Base-by-base conservation (phyloP, 2,797 vertebrate species). In the Cyclura pinguis region DNA sequence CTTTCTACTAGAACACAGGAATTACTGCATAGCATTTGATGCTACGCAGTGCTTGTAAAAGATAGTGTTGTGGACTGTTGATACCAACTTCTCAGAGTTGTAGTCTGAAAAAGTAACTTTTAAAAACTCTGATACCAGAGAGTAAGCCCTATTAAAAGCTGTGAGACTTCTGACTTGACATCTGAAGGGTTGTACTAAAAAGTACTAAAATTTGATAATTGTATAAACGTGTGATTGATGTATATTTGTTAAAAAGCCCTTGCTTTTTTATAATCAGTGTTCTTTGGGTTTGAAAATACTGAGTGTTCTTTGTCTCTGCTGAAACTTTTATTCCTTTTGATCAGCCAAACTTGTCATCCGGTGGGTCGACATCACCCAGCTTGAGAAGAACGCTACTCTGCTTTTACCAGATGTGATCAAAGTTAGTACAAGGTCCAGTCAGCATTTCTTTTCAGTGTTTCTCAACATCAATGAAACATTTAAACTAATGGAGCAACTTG, bases 401-500 rank as follows among this genome's bases (percentile, higher is more conserved):
- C 98, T 99, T 5, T 97, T 99, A 81, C 99, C 99, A 0, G 98
- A 99, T 3, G 98, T 96, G 84, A 99, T 99, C 96, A 98, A 98
- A 95, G 99, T 99, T 95, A 99, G 98, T 98, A 99, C 99, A 0
- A 98, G 99, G 87, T 94, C 97, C 94, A 98, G 98, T 1, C 98
- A 99, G 91, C 98, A 98, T 87, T 98, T 99, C 96, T 99, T 99
- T 97, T 99, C 98, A 0, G 98, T 99, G 72, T 99, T 99, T 96
- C 98, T 99, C 93, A 99, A 99, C 96, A 98, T 99, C 97, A 98
- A 96, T 0, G 99, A 99, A 97, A 99, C 99, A 20, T 99, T 99
- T 96, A 99, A 99, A 94, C 93, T 99, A 27, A 99, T 99, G 93
- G 99, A 99, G 90, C 99, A 99, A 97, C 98, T 99, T 89, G 99